These are phyloP conservation scores for Aleiodes alternator DNA, from an alignment of 2,888 invertebrate genomes.

Conservation along the genomic window DNA sequence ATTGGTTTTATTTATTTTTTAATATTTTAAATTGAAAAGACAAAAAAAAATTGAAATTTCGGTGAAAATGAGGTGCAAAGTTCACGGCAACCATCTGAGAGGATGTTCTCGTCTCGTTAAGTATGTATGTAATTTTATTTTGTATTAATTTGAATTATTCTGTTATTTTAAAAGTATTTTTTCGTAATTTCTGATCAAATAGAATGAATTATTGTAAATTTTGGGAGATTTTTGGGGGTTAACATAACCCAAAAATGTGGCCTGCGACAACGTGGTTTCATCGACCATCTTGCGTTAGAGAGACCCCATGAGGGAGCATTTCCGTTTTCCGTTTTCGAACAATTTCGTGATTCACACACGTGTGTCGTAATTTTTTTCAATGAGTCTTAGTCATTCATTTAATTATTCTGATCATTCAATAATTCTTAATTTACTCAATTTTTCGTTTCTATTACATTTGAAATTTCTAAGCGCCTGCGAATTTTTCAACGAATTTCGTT, in stretches of 20 bases:
- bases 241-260: slow-evolving; percentile 43
- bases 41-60: slow-evolving; percentile 11
- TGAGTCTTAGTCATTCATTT: too few relatives aligned
- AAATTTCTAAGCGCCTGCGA: too few relatives aligned
- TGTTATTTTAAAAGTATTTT: slow-evolving; percentile 2
- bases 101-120: slow-evolving; percentile 56
- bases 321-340: slow-evolving; percentile 1
- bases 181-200: neutral
- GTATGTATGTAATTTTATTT: slow-evolving; percentile 61
- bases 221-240: neutral
- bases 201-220: neutral
- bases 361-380: too few relatives aligned
- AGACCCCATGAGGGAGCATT: neutral
- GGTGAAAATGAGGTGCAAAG: slow-evolving; percentile 44
- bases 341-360: slow-evolving; percentile 31
- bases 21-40: neutral
- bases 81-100: slow-evolving; percentile 50
- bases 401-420: too few relatives aligned
- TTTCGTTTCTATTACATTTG: too few relatives aligned
- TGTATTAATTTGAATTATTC: neutral
- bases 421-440: too few relatives aligned
- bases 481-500: too few relatives aligned
- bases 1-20: neutral
- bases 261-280: slow-evolving; percentile 61
- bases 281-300: slow-evolving; percentile 48